phyloP scores from a whole-genome alignment of 2,113 vertebrate species.

The Tinamus guttatus region DNA sequence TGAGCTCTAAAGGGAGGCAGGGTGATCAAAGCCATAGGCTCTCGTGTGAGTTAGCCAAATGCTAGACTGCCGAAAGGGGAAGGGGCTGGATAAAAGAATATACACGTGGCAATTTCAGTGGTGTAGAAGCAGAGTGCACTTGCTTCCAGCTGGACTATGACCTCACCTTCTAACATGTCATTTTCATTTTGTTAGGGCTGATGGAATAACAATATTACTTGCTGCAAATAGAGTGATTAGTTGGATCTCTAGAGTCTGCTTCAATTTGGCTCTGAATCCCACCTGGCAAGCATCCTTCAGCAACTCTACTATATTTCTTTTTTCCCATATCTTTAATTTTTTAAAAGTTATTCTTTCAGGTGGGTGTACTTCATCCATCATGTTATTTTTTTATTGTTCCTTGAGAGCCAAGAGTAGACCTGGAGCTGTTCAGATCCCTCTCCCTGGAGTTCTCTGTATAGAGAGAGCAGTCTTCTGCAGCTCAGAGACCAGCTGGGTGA shows the following conservation, averaged over 20 bases:
- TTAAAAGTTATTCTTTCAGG: neutral
- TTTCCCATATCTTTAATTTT: neutral
- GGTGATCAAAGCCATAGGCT: neutral
- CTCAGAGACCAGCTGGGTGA: neutral
- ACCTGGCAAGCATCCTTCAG: neutral
- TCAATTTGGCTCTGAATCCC: neutral
- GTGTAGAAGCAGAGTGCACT: neutral
- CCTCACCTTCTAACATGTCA: neutral
- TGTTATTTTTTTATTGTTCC: conserved; percentile 10
- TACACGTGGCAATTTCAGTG: neutral
- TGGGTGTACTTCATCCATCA: neutral
- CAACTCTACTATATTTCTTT: neutral
- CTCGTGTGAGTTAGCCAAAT: neutral
- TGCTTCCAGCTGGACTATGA: neutral
- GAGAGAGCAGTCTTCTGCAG: neutral
- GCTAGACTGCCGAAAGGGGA: neutral
- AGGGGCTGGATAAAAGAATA: neutral
- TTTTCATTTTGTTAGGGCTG: neutral
- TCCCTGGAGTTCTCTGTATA: neutral
- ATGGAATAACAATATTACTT: neutral
- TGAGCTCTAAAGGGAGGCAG: neutral
- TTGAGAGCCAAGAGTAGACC: neutral
- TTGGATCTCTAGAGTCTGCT: neutral
- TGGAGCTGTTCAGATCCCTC: neutral
- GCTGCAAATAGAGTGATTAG: neutral